A percentile compares a stretch with the other conserved stretches of the same genome.
Evolutionary conservation across 2,797 vertebrate genomes (phyloP).

Genomic region (Thamnophis elegans): DNA sequence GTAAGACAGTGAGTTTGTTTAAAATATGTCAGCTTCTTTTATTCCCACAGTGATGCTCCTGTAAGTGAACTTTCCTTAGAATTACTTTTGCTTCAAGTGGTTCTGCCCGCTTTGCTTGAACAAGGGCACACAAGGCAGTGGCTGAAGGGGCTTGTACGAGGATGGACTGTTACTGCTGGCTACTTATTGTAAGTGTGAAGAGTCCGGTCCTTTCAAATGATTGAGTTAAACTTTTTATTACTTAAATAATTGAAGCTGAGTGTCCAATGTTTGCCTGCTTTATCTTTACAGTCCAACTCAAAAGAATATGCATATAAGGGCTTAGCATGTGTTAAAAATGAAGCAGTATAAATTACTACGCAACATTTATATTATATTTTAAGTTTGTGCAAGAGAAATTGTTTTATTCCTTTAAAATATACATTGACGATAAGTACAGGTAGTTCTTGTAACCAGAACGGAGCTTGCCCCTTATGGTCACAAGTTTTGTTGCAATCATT

Average conservation of each 20-base stretch:
- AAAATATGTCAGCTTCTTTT: not conserved
- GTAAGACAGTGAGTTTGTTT: not conserved
- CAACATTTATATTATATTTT: not conserved
- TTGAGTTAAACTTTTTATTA: not conserved
- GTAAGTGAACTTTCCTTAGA: slow-evolving; percentile 81
- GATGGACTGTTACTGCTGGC: slow-evolving; percentile 92
- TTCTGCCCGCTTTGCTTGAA: slow-evolving; percentile 89
- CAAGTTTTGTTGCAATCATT: not conserved
- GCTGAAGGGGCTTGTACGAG: slow-evolving; percentile 92
- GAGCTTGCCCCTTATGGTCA: not conserved
- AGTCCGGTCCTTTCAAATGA: not conserved
- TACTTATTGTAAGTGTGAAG: slow-evolving; percentile 85
- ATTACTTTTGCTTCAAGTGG: slow-evolving; percentile 91
- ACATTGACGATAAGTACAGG: not conserved
- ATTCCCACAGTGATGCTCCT: slow-evolving; percentile 81
- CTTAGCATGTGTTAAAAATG: not conserved
- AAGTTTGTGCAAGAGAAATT: slow-evolving; percentile 7
- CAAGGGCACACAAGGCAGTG: slow-evolving; percentile 92
- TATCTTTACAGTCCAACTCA: not conserved
- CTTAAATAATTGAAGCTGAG: not conserved
- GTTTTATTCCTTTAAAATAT: not conserved
- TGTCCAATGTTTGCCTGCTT: not conserved
- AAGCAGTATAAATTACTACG: not conserved
- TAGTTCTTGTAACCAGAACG: not conserved
- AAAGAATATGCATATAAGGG: not conserved